These are phyloP conservation scores for Pollenia amentaria DNA, from an alignment of 2,888 invertebrate genomes.

Conservation along the genomic window DNA sequence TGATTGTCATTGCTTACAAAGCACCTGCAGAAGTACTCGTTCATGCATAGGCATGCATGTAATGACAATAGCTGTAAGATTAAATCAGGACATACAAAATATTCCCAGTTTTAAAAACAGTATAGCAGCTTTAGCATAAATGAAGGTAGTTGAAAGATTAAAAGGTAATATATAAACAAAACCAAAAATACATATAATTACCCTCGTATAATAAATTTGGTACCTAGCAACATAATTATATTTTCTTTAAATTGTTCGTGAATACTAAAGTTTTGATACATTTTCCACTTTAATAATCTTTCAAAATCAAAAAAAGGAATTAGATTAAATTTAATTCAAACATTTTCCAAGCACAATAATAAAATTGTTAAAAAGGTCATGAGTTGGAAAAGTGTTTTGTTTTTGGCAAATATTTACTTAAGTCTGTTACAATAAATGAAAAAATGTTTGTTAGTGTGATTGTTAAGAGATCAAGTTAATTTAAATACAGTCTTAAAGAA, in stretches of 20 bases:
- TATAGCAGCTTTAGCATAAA: too few relatives aligned
- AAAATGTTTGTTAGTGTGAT: background rate
- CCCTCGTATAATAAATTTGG: too few relatives aligned
- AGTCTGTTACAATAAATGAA: background rate
- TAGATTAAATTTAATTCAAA: background rate
- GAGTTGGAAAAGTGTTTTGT: background rate
- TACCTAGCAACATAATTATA: too few relatives aligned
- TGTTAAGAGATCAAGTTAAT: constrained; percentile 11
- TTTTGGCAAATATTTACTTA: background rate
- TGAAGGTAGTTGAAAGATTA: too few relatives aligned
- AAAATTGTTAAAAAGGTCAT: background rate
- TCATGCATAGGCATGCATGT: background rate
- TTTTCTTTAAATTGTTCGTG: too few relatives aligned
- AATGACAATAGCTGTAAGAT: background rate
- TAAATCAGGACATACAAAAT: background rate
- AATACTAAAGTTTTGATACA: background rate
- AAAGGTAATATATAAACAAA: too few relatives aligned
- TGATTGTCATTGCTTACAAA: background rate
- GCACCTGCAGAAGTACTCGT: background rate
- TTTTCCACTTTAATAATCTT: background rate
- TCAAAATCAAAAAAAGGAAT: background rate
- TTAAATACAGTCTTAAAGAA: constrained; percentile 23
- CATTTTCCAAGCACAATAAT: background rate
- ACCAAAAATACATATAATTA: too few relatives aligned
- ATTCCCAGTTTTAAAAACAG: background rate